Evolutionary conservation across 1,140 invertebrate species (phyloP), one percentile per base, ranked within the genome.

Genomic region (Vollenhovia emeryi): DNA sequence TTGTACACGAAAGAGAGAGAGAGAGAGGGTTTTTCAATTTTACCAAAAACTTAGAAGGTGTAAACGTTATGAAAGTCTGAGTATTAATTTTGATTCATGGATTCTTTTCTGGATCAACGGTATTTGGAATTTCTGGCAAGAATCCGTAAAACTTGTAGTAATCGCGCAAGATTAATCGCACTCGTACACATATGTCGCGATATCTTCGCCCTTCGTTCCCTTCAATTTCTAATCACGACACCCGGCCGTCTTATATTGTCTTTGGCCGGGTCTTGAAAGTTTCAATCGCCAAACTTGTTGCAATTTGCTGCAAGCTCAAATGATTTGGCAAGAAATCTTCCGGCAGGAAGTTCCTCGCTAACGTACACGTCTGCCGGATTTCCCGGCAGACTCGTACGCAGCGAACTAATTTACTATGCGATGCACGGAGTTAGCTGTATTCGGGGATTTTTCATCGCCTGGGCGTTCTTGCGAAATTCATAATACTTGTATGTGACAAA

Each of bases 231-330:
- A 50, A 50, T 50, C 76, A 50, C 33, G 62, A 21, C 4, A 18
- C 7, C 5, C 24, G 15, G 9, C 27, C 40, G 24, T 69, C 15
- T 52, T 68, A 76, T n/a, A 79, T 68, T 68, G 43, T 79, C 75
- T 78, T 48, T 62, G 24, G 30, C 27, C 33, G 48, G 2, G 13
- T 68, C 18, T 59, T 43, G 40, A 57, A 83, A 83, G 52, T 78
- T 79, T 73, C 24, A 55, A 27, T 68, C 40, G 50, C 18, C 45
- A 50, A 86, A 86, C 59, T 68, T 55, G 48, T 84, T 66, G 55
- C 45, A 64, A 86, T 43, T 73, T 69, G n/a, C 79, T 40, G 18
- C 27, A 55, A 68, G 57, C 27, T 45, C 55, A 33, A 59, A 55
- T 55, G 78, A 74, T 68, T 68, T 52, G 76, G 21, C 45, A 69